Evolutionary conservation across 2,113 vertebrate species (phyloP).

Genomic region (Eubucco bourcierii): DNA sequence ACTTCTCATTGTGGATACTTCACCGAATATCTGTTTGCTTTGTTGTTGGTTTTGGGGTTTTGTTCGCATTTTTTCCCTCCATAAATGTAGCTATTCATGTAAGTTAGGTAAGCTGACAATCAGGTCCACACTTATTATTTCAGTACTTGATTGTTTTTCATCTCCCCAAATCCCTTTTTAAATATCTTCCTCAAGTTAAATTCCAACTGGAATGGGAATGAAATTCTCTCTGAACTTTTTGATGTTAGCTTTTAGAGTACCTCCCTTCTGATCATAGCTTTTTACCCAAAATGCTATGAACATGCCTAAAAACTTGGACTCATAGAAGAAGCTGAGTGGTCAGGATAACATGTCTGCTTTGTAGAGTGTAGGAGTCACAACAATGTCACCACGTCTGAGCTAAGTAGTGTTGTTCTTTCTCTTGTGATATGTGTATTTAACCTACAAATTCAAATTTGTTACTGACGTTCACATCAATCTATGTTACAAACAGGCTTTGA

Average conservation of each 20-base stretch:
- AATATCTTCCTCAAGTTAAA: neutral
- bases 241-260: neutral
- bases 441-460: neutral
- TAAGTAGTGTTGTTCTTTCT: neutral
- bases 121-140: neutral
- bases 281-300: neutral
- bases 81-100: neutral
- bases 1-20: neutral
- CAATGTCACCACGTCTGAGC: neutral
- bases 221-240: neutral
- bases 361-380: neutral
- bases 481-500: conserved; percentile 10
- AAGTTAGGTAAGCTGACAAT: neutral
- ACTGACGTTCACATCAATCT: neutral
- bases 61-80: neutral
- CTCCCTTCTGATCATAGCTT: neutral
- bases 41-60: neutral
- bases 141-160: neutral
- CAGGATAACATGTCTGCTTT: neutral
- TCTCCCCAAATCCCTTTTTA: neutral
- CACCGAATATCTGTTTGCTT: neutral
- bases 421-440: neutral
- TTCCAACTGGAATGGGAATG: neutral
- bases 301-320: neutral
- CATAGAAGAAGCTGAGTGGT: neutral